Percentiles rank a stretch among this genome's conserved stretches.
These are phyloP conservation scores for Anas bernieri DNA, from an alignment of 2,797 vertebrate species.

Conservation along the genomic window DNA sequence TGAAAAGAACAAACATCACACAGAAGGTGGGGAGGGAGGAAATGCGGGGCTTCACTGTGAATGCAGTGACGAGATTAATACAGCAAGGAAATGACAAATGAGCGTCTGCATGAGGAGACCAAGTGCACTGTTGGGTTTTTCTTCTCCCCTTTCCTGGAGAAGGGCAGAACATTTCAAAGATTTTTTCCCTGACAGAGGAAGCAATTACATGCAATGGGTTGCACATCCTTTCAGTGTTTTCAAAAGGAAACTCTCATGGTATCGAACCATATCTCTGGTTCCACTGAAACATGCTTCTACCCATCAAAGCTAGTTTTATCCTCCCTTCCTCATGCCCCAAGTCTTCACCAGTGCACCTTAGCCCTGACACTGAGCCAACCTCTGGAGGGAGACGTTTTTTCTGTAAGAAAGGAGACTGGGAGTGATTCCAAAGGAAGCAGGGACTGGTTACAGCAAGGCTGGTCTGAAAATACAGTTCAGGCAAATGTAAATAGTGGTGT, in stretches of 20 bases:
- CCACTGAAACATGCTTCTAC: neutral
- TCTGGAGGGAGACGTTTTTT: slow-evolving; percentile 52
- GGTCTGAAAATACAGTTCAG: neutral
- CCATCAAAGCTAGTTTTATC: neutral
- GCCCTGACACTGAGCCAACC: slow-evolving; percentile 78
- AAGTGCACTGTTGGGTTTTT: neutral
- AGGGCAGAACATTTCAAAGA: slow-evolving; percentile 18
- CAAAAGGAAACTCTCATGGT: slow-evolving; percentile 15
- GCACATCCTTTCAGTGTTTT: slow-evolving; percentile 19
- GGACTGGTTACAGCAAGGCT: slow-evolving; percentile 34
- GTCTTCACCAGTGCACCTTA: slow-evolving; percentile 71
- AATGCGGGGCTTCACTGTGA: slow-evolving; percentile 45
- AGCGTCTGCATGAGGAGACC: slow-evolving; percentile 3
- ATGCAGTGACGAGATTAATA: neutral
- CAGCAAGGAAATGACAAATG: neutral
- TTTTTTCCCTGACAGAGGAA: neutral
- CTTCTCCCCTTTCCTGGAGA: neutral
- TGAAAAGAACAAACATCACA: slow-evolving; percentile 63
- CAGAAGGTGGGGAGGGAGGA: neutral
- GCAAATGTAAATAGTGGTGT: slow-evolving; percentile 44
- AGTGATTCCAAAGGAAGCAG: slow-evolving; percentile 47
- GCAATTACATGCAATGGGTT: neutral
- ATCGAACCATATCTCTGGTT: neutral
- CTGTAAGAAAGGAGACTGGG: slow-evolving; percentile 27
- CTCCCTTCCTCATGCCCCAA: neutral